These are phyloP conservation scores for Eleginops maclovinus DNA, from an alignment of 2,113 vertebrate genomes.

Conservation along the genomic window DNA sequence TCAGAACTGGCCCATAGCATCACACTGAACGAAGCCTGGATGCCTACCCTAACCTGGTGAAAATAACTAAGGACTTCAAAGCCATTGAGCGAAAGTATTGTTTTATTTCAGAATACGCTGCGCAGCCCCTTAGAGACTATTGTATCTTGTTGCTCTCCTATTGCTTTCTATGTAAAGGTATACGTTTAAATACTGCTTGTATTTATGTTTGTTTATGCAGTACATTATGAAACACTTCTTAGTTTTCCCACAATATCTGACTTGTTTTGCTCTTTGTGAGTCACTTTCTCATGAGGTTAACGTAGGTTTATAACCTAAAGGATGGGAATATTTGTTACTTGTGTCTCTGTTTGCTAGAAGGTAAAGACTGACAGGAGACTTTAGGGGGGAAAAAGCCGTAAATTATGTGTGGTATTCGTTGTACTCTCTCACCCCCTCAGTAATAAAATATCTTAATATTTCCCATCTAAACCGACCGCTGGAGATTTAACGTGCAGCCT, in stretches of 20 bases:
- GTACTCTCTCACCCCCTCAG: neutral
- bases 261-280: neutral
- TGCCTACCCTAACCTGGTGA: neutral
- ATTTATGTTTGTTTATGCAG: neutral
- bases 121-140: neutral
- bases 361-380: neutral
- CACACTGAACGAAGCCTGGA: neutral
- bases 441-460: neutral
- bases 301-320: neutral
- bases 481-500: neutral
- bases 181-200: neutral
- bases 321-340: neutral
- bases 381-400: neutral
- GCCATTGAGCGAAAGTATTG: neutral
- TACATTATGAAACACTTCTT: neutral
- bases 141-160: neutral
- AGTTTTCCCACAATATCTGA: neutral
- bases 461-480: constrained; percentile 3
- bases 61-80: neutral
- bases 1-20: neutral
- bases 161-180: neutral
- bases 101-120: neutral
- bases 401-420: neutral
- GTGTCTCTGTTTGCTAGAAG: too few species aligned
- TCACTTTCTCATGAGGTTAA: neutral